phyloP scores from a whole-genome alignment of 2,888 invertebrate genomes.

The Kuschelorhynchus macadamiae region DNA sequence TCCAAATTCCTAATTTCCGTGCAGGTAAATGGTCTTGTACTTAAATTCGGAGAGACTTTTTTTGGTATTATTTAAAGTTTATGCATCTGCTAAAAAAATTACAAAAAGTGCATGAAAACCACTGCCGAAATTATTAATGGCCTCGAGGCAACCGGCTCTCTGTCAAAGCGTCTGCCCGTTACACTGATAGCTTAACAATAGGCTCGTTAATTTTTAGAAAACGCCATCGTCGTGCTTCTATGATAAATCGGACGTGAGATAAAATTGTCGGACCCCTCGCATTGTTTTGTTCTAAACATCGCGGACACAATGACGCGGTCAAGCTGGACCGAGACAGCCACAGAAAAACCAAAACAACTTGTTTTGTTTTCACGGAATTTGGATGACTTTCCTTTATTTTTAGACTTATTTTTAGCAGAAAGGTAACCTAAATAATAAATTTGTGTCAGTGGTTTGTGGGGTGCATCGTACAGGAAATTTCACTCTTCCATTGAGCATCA shows the following conservation, averaged over 20 bases:
- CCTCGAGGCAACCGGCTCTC: constrained; percentile 27
- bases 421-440: too few relatives aligned
- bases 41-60: too few relatives aligned
- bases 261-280: constrained; percentile 43
- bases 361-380: too few relatives aligned
- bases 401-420: too few relatives aligned
- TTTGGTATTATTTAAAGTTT: constrained; percentile 6
- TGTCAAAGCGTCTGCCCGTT: constrained; percentile 48
- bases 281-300: constrained; percentile 44
- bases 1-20: too few relatives aligned
- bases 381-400: too few relatives aligned
- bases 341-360: constrained; percentile 8
- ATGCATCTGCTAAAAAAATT: not conserved
- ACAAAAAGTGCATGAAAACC: constrained; percentile 12
- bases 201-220: constrained; percentile 49
- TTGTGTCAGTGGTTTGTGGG: too few relatives aligned
- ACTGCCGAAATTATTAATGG: constrained; percentile 44
- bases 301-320: constrained; percentile 38
- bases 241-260: constrained; percentile 45
- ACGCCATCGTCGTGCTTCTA: constrained; percentile 37
- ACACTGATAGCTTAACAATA: constrained; percentile 48
- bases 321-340: constrained; percentile 16
- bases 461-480: too few relatives aligned
- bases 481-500: too few relatives aligned
- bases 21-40: too few relatives aligned